phyloP scores from a whole-genome alignment of 2,113 vertebrate species.

The Xyliphius kryptos region DNA sequence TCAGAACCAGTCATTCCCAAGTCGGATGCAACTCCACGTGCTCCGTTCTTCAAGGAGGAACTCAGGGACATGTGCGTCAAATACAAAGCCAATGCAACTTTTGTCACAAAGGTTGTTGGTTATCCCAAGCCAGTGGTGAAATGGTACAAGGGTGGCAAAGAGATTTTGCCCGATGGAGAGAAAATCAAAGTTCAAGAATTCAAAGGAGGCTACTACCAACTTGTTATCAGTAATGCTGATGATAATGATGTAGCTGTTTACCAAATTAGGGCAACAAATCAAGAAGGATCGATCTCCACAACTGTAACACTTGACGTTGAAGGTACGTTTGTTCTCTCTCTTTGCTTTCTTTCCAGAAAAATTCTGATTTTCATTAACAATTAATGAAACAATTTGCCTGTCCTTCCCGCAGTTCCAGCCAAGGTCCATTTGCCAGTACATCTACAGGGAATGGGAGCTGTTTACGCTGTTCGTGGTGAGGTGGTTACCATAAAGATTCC shows the following conservation, averaged over 20 bases:
- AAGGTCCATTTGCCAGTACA: constrained; percentile 91
- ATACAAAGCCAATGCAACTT: constrained; percentile 85
- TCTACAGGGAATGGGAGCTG: constrained; percentile 96
- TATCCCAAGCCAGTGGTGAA: constrained; percentile 91
- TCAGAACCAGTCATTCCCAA: constrained; percentile 83
- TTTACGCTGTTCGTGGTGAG: constrained; percentile 87
- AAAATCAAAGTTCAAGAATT: constrained; percentile 93
- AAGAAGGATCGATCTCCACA: constrained; percentile 88
- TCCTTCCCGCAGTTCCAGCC: constrained; percentile 82
- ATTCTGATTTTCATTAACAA: too few species aligned
- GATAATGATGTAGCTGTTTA: constrained; percentile 88
- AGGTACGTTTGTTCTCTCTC: constrained; percentile 76
- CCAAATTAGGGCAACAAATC: constrained; percentile 95
- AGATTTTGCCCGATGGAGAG: constrained; percentile 87
- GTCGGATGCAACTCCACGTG: constrained; percentile 79
- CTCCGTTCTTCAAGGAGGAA: constrained; percentile 93
- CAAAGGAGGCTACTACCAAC: constrained; percentile 93
- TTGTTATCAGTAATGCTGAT: constrained; percentile 79
- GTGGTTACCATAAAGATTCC: constrained; percentile 93
- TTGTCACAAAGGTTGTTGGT: constrained; percentile 91
- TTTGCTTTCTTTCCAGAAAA: too few species aligned
- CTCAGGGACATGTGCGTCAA: constrained; percentile 91
- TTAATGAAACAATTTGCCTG: too few species aligned
- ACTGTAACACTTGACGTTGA: constrained; percentile 92
- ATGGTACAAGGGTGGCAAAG: constrained; percentile 95